These are phyloP conservation scores for Drosophila baimaii DNA, from an alignment of 1,140 invertebrate species.

Conservation along the genomic window DNA sequence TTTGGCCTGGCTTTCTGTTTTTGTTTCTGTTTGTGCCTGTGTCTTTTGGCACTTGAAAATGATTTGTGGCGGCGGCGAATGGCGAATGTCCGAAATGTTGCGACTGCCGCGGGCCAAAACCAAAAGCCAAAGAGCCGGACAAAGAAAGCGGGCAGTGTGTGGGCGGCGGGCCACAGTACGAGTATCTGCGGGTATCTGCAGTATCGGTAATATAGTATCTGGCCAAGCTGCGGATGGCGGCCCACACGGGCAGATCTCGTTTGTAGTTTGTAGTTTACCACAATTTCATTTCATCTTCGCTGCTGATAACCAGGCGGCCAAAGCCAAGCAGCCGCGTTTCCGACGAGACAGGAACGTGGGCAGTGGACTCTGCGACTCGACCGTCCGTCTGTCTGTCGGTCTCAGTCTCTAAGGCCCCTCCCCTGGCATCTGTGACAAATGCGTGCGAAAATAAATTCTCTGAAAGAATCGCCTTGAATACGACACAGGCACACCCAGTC, in stretches of 20 bases:
- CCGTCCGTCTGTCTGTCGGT: conserved; percentile 10
- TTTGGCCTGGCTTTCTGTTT: conserved; percentile 36
- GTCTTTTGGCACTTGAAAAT: conserved; percentile 72
- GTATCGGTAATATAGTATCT: conserved; percentile 25
- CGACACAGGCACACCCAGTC: conserved; percentile 54
- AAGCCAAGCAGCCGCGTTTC: conserved; percentile 42
- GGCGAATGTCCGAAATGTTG: conserved; percentile 45
- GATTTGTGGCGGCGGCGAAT: conserved; percentile 73
- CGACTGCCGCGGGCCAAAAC: conserved; percentile 25
- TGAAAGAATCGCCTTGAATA: conserved; percentile 39
- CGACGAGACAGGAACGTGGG: conserved; percentile 56
- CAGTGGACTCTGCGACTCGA: conserved; percentile 19
- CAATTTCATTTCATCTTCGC: conserved; percentile 76
- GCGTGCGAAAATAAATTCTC: conserved; percentile 78
- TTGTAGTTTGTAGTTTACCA: conserved; percentile 80
- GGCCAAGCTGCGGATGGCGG: conserved; percentile 36
- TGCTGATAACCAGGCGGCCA: conserved; percentile 60
- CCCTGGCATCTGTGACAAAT: conserved; percentile 55
- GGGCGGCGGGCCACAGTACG: conserved; percentile 43
- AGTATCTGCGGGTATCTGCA: conserved; percentile 10
- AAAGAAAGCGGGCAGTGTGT: conserved; percentile 60
- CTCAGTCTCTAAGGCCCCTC: conserved; percentile 15
- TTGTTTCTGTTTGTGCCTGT: conserved; percentile 39
- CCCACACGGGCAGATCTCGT: conserved; percentile 69
- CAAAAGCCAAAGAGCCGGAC: conserved; percentile 23